These are phyloP conservation scores for Drosophila triauraria DNA, from an alignment of 1,140 invertebrate genomes.

Conservation along the genomic window DNA sequence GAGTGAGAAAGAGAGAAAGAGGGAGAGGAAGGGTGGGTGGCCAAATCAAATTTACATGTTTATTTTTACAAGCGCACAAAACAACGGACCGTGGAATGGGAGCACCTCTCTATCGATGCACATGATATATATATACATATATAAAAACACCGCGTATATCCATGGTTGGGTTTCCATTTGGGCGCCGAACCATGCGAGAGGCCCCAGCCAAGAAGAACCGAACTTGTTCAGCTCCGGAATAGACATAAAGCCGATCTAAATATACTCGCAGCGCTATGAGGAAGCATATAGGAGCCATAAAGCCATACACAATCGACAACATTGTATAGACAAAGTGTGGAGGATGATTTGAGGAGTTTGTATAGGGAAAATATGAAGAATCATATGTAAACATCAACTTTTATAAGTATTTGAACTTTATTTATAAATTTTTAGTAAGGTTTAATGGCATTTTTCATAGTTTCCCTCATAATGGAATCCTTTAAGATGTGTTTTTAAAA, in stretches of 20 bases:
- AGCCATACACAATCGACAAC: slow-evolving; percentile 20
- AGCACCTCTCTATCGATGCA: slow-evolving; percentile 45
- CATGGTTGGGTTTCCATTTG: slow-evolving; percentile 43
- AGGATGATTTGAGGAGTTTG: background rate
- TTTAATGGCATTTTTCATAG: background rate
- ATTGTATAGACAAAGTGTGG: slow-evolving; percentile 11
- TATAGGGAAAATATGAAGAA: background rate
- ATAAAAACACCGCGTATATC: slow-evolving; percentile 9
- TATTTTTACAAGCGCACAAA: slow-evolving; percentile 72
- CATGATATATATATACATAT: slow-evolving; percentile 12
- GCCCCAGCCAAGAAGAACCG: slow-evolving; percentile 72
- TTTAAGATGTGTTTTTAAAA: background rate
- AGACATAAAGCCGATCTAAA: slow-evolving; percentile 59
- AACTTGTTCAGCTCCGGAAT: slow-evolving; percentile 56
- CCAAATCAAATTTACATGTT: slow-evolving; percentile 78
- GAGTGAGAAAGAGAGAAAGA: background rate
- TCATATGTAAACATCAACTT: background rate
- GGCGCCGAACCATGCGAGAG: slow-evolving; percentile 64
- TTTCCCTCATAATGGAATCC: background rate
- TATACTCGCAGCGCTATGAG: slow-evolving; percentile 26
- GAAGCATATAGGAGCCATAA: slow-evolving; percentile 15
- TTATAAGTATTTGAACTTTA: background rate
- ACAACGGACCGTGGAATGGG: slow-evolving; percentile 48
- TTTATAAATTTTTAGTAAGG: background rate
- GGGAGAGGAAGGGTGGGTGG: slow-evolving; percentile 52